These are phyloP conservation scores for Oreocharis arfaki DNA, from an alignment of 2,113 vertebrate species.

Conservation along the genomic window DNA sequence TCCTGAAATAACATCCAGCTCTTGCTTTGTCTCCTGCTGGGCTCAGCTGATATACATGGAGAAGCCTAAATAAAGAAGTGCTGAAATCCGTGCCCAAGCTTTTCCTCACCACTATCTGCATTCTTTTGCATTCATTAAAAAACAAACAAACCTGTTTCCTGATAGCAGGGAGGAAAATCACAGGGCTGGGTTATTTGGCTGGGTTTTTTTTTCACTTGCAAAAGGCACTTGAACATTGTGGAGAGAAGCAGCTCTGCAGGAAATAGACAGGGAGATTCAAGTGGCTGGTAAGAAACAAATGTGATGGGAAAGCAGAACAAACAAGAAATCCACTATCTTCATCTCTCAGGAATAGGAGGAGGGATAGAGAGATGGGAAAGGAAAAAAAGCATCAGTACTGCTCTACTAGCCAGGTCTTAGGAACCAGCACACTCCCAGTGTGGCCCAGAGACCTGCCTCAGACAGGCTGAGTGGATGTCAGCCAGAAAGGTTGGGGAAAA, in stretches of 20 bases:
- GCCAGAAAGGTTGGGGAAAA: background rate
- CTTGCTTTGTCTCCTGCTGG: slow-evolving; percentile 22
- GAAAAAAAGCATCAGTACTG: background rate
- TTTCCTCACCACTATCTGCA: slow-evolving; percentile 31
- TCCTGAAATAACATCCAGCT: slow-evolving; percentile 51
- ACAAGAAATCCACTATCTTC: background rate
- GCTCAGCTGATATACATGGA: slow-evolving; percentile 27
- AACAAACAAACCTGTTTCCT: slow-evolving; percentile 60
- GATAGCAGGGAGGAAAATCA: slow-evolving; percentile 39
- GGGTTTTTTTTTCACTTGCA: background rate
- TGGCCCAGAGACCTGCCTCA: background rate
- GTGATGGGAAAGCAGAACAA: background rate
- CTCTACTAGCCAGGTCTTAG: background rate
- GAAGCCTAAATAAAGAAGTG: slow-evolving; percentile 45
- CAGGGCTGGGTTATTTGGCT: background rate
- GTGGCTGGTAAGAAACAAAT: background rate
- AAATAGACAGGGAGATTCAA: background rate
- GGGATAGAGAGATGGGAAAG: background rate
- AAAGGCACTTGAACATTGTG: background rate
- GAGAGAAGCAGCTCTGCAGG: background rate
- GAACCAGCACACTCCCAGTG: background rate
- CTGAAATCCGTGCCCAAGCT: slow-evolving; percentile 17
- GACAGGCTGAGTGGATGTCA: background rate
- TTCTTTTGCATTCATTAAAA: slow-evolving; percentile 56
- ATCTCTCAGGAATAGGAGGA: background rate